phyloP scores from a whole-genome alignment of 1,140 invertebrate genomes.

The Drosophila yakuba region DNA sequence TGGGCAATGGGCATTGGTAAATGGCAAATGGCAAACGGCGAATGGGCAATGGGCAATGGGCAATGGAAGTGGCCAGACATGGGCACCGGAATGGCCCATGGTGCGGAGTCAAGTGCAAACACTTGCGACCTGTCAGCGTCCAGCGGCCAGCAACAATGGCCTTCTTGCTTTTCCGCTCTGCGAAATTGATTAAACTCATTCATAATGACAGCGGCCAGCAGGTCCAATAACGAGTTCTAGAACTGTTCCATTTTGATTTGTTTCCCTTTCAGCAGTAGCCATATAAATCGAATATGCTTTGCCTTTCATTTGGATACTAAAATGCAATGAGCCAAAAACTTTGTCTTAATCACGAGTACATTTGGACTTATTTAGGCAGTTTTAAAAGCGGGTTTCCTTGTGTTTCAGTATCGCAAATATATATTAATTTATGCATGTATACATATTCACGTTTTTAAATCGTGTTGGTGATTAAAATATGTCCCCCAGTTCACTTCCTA shows the following conservation, averaged over 20 bases:
- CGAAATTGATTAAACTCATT: constrained; percentile 75
- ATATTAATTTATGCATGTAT: no score
- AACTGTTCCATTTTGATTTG: constrained; percentile 29
- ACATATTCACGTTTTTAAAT: no score
- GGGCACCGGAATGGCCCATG: constrained; percentile 14
- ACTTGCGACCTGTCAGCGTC: constrained; percentile 55
- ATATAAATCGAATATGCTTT: not conserved
- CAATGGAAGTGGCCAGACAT: constrained; percentile 25
- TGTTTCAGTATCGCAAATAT: no score
- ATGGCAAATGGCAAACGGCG: constrained; percentile 1
- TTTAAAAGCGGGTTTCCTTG: no score
- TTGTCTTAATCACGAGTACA: not conserved
- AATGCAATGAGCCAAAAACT: no score
- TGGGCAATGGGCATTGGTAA: constrained; percentile 10
- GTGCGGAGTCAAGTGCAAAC: constrained; percentile 68
- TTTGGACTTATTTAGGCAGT: no score
- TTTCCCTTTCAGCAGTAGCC: constrained; percentile 12
- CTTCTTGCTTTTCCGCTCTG: constrained; percentile 48
- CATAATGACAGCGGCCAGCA: constrained; percentile 56
- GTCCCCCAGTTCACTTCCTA: not conserved
- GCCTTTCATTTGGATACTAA: not conserved
- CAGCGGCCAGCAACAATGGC: constrained; percentile 30
- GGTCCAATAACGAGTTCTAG: constrained; percentile 26
- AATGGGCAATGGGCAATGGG: constrained; percentile 5
- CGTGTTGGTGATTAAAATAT: no score